These are phyloP conservation scores for Zaprionus lineosus DNA, from an alignment of 2,888 invertebrate genomes.

Conservation along the genomic window DNA sequence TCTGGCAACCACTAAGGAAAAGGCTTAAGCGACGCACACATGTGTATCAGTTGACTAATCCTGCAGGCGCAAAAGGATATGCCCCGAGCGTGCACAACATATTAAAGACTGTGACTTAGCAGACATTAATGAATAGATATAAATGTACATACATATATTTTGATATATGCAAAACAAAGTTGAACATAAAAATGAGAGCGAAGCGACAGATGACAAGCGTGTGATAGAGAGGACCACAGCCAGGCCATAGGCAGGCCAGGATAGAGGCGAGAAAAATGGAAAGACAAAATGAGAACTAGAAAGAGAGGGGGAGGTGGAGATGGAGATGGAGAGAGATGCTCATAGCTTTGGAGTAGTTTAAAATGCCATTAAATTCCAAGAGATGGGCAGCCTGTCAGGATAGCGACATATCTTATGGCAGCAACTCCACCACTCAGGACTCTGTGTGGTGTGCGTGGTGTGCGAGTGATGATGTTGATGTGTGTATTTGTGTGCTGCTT, in stretches of 20 bases:
- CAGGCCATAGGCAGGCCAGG: no score
- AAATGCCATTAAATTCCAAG: conserved; percentile 67
- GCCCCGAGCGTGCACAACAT: conserved; percentile 61
- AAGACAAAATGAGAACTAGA: neutral
- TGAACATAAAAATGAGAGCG: conserved; percentile 3
- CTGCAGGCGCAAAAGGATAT: conserved; percentile 22
- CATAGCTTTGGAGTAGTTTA: conserved; percentile 59
- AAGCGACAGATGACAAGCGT: conserved; percentile 4
- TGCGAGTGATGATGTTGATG: conserved; percentile 6
- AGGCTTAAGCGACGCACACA: conserved; percentile 35
- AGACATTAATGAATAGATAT: conserved; percentile 69
- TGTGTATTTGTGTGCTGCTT: neutral
- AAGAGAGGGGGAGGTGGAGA: neutral
- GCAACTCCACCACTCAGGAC: conserved; percentile 8
- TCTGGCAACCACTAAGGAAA: neutral
- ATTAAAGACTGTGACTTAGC: conserved; percentile 67
- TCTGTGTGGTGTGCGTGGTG: neutral
- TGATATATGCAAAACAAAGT: conserved; percentile 18
- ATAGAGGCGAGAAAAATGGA: neutral
- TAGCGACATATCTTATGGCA: conserved; percentile 53
- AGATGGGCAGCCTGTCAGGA: conserved; percentile 56
- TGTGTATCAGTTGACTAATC: conserved; percentile 25
- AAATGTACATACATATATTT: conserved; percentile 4
- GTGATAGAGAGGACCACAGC: no score
- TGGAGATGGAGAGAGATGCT: conserved; percentile 5